Conservation (phyloP, 2,888 invertebrate species). For the Idaea dimidiata region DNA sequence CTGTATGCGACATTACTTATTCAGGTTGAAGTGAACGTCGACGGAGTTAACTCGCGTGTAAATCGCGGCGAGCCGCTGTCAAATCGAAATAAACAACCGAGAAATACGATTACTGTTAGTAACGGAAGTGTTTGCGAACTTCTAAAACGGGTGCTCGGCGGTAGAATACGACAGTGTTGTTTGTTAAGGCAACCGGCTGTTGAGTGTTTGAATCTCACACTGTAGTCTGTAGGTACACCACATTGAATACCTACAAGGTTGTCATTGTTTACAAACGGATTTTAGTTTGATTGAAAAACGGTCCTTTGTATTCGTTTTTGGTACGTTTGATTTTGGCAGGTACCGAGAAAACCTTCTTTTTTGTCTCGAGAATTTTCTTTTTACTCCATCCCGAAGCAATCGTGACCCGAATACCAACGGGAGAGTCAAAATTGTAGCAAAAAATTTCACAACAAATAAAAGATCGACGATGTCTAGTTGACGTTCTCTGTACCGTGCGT, state of each 20-base stretch:
- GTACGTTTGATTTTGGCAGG: neutral
- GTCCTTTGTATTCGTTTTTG: neutral
- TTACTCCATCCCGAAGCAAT: neutral
- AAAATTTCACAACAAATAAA: neutral
- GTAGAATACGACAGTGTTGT: neutral
- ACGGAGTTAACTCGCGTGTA: conserved; percentile 43
- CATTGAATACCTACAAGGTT: neutral
- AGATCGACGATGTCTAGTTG: neutral
- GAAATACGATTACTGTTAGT: conserved; percentile 61
- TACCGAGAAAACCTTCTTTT: neutral
- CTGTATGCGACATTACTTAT: conserved; percentile 27
- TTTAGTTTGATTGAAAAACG: neutral
- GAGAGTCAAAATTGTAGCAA: neutral
- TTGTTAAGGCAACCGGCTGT: conserved; percentile 1
- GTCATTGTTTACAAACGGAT: neutral
- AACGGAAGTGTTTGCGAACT: conserved; percentile 67
- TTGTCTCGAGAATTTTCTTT: conserved; percentile 1
- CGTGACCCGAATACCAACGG: neutral
- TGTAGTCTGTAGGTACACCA: neutral
- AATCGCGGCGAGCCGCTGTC: conserved; percentile 50
- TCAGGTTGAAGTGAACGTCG: conserved; percentile 41
- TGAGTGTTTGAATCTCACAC: neutral
- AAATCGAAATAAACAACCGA: conserved; percentile 62
- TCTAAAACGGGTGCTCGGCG: conserved; percentile 46
- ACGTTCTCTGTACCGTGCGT: conserved; percentile 21